phyloP scores from a whole-genome alignment of 2,113 vertebrate genomes.

The Ramphastos sulfuratus region DNA sequence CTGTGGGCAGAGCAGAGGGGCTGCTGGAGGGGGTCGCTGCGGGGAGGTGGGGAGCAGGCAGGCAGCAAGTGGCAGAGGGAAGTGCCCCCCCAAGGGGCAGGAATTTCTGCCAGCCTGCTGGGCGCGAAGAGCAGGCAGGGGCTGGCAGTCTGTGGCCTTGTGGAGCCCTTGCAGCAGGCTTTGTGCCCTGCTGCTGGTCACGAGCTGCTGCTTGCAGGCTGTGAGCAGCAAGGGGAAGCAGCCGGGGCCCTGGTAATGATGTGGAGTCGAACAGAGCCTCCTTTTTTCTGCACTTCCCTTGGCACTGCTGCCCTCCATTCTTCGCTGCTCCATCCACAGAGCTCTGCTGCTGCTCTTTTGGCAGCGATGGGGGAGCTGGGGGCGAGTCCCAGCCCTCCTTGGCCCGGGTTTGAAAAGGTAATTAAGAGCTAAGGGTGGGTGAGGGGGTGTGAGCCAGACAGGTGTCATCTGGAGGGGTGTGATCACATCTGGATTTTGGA shows the following conservation, averaged over 20 bases:
- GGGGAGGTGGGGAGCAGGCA: not conserved
- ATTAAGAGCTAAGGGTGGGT: fast-evolving
- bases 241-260: not conserved
- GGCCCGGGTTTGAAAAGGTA: not conserved
- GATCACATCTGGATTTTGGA: fast-evolving
- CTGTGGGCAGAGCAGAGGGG: not conserved
- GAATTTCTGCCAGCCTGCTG: not conserved
- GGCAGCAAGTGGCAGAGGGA: not conserved
- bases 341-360: not conserved
- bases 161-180: not conserved
- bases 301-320: not conserved
- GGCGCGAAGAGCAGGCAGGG: not conserved
- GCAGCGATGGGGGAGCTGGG: not conserved
- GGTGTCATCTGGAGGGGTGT: too few relatives aligned
- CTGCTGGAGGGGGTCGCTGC: not conserved
- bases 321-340: fast-evolving
- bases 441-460: not conserved
- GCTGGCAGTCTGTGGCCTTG: not conserved
- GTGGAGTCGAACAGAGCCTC: not conserved
- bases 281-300: not conserved
- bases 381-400: fast-evolving
- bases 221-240: not conserved
- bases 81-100: not conserved
- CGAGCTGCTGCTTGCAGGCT: not conserved
- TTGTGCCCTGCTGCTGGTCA: not conserved